These are phyloP conservation scores for Diuraphis noxia DNA, from an alignment of 1,140 invertebrate species.

Conservation along the genomic window DNA sequence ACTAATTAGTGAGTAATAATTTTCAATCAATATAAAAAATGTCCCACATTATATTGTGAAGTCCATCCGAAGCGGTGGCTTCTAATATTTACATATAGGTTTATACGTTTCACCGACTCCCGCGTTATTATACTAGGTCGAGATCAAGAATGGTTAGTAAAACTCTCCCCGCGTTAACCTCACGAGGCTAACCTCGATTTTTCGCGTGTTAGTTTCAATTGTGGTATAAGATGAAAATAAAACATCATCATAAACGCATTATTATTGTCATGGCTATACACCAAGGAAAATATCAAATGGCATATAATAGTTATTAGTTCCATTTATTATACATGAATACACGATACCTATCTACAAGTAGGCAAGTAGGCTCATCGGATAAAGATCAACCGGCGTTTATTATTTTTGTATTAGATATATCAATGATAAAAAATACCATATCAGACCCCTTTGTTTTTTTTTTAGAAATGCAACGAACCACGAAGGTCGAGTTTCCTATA, in stretches of 20 bases:
- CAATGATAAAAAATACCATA: slow-evolving; percentile 4
- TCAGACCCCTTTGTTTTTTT: background rate
- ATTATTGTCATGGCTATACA: slow-evolving; percentile 25
- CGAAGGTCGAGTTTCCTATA: background rate
- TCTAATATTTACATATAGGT: background rate
- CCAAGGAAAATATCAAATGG: background rate
- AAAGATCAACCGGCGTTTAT: background rate
- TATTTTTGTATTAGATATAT: slow-evolving; percentile 1
- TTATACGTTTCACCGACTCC: background rate
- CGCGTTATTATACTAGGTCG: background rate
- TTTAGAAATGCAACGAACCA: slow-evolving; percentile 19
- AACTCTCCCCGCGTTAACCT: slow-evolving; percentile 24
- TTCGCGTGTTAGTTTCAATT: slow-evolving; percentile 14
- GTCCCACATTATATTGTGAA: background rate
- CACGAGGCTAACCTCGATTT: slow-evolving; percentile 26
- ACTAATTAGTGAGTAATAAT: background rate
- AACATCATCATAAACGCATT: background rate
- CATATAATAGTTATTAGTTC: background rate
- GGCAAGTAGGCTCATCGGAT: background rate
- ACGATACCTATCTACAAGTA: background rate
- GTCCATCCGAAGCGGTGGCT: background rate
- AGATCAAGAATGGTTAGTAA: background rate
- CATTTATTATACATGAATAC: background rate
- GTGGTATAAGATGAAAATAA: background rate
- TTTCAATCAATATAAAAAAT: background rate